These are phyloP conservation scores for Yoshiicerus persimilis DNA, from an alignment of 1,140 invertebrate species.

Conservation along the genomic window DNA sequence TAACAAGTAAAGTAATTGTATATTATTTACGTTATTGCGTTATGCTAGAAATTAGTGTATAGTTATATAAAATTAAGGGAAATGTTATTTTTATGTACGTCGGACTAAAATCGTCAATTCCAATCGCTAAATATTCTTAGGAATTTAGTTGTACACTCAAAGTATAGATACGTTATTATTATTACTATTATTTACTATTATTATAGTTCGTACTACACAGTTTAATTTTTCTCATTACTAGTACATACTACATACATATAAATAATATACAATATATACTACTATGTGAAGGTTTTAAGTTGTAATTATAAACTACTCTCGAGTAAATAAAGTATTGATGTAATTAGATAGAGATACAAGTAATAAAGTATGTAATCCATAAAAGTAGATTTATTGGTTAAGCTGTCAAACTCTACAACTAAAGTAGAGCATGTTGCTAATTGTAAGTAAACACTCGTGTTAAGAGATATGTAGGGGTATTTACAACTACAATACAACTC, in stretches of 20 bases:
- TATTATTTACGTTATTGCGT: constrained; percentile 4
- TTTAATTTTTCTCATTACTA: neutral
- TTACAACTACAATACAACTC: neutral
- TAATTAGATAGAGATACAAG: neutral
- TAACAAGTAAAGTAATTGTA: neutral
- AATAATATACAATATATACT: neutral
- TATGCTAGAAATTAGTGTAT: neutral
- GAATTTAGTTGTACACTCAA: constrained; percentile 13
- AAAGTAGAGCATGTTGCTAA: neutral
- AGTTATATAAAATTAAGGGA: constrained; percentile 16
- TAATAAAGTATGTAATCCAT: neutral
- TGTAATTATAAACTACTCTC: neutral
- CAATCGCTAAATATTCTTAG: constrained; percentile 5
- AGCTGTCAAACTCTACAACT: neutral
- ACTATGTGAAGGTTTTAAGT: neutral
- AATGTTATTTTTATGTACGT: constrained; percentile 23
- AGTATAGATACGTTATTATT: neutral
- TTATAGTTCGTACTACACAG: neutral
- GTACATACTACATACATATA: neutral
- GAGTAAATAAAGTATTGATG: neutral
- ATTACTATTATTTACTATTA: neutral
- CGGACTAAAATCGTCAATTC: constrained; percentile 22
- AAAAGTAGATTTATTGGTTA: neutral
- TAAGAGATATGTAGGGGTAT: constrained; percentile 5
- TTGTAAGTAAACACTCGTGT: constrained; percentile 4